Base-by-base conservation (phyloP, 2,113 vertebrate genomes). In the Pomatorhinus ruficollis region DNA sequence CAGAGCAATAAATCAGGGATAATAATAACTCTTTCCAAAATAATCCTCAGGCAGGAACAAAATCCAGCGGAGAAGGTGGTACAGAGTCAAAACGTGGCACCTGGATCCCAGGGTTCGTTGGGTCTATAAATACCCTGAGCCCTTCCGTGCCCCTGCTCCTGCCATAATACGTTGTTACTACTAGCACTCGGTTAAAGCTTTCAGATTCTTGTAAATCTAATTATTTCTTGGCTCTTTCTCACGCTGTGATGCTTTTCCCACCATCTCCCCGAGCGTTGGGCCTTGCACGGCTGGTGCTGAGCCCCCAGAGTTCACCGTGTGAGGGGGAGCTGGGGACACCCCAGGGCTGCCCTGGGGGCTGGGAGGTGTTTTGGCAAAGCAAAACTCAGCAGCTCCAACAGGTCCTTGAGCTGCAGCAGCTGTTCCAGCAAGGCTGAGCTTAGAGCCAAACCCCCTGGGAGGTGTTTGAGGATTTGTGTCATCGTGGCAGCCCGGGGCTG, bases 21-120 rank as follows among this genome's bases (percentile, higher is more conserved):
- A 97, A 98, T 98, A 98, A 98, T 97, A 98, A 97, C 96, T 97
- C 96, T 96, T 97, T 97, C 97, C 97, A 96, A 98, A 98, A 98
- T 97, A 98, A 98, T 98, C 98, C 97, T 97, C 91, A 70, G 93
- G 97, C 96, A 97, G 97, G 95, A 96, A 93, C 72, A 89, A 97
- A 97, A 97, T 91, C 97, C 97, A 98, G 94, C 6, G 3, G 96
- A 96, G 98, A 96, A 97, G 96, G 97, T 95, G 95, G 95, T 89
- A 24, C 17, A 2, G 96, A 97, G 96, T 94, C 97, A 97, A 96
- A 98, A 96, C 0, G 22, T 50, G 93, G 90, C 90, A 92, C 95
- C 97, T 96, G 97, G 82, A 97, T 93, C 93, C 30, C 33, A 90
- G 88, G 93, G 96, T 95, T 94, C 72, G 33, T 30, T 60, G 60